Base-by-base conservation (phyloP, 1,140 invertebrate genomes). In the Cherax destructor region DNA sequence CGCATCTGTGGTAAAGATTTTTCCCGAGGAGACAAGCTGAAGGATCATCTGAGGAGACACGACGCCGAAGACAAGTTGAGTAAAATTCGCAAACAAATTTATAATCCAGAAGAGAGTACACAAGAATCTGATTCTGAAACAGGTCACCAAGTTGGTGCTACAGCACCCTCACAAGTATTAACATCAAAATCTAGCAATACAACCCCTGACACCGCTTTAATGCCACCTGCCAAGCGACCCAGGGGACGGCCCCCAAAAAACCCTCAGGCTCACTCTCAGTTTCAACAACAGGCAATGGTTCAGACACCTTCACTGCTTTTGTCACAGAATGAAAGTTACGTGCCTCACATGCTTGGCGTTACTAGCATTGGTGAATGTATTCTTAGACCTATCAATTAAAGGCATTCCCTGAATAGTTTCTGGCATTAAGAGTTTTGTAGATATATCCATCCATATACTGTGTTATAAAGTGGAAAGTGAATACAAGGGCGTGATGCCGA, bases 351-450 rank as follows among this genome's bases (percentile, higher is more conserved):
- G 92, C 83, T 93, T 30, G 92, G 91, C 13, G 91, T 93, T 69
- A 92, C 92, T 13, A 92, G 86, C 76, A 93, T 93, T 50, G 92
- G 92, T 18, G 92, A 93, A 76, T 93, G 92, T 79, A 92, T 93
- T n/a, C 91, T 93, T 10, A 88, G 91, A 80, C 92, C 92, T 21
- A 93, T 93, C 52, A 93, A 93, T 85, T 93, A 89, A 91, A 61
- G 16, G 30, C 7, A 30, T 30, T 74, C 24, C 30, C 24, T 30
- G n/a, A 74, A 9, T 30, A 74, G 24, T 10, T 74, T 74, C 69
- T 74, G 69, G 61, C 18, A 21, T 30, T 30, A 30, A 74, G 69
- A 9, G 24, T 74, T 30, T 74, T 74, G 69, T 30, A 74, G 69
- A 6, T 74, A 30, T 74, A 74, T 74, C 24, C 6, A 74, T 30